Evolutionary conservation across 2,113 vertebrate species (phyloP), one percentile per base, ranked within the genome.

Genomic region (Triplophysa dalaica): DNA sequence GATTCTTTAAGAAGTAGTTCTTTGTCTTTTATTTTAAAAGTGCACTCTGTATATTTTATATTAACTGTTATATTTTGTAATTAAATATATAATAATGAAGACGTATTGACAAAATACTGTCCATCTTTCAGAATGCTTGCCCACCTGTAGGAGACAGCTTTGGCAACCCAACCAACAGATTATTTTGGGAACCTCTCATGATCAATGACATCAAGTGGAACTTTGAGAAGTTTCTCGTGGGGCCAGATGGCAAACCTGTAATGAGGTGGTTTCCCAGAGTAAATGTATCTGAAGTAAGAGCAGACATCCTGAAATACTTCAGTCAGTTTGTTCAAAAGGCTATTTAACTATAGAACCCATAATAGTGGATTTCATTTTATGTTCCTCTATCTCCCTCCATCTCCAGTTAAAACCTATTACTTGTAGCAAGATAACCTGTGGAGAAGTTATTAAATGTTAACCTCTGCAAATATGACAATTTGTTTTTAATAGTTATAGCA

Each of bases 171-270:
- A 48, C n/a, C 4, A 85, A 83, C 77, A 83, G 89, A 16, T 89
- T 99, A 75, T 97, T 98, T 88, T 99, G 97, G 97, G 88, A 95
- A 5, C 95, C 96, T 17, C 68, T 99, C 81, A 94, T 92, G 87
- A 43, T 90, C 85, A 94, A 85, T 0, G 97, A 99, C 91, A 92
- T 99, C 90, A 98, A 98, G 91, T 99, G 98, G 98, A 99, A 99
- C 89, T 99, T 99, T 0, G 98, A 99, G 90, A 99, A 99, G 91
- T 98, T 99, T 85, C 91, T 99, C 81, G 94, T 99, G 81, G 94
- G 94, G 9, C 93, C 93, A 0, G 86, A 96, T 0, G 98, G 98
- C 0, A 92, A 89, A 81, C 93, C 95, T 0, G 4, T 95, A 82
- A 95, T 92, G 94, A 94, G 98, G 85, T 99, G 97, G 96, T 91